phyloP scores from a whole-genome alignment of 1,140 invertebrate species.

The Maconellicoccus hirsutus region DNA sequence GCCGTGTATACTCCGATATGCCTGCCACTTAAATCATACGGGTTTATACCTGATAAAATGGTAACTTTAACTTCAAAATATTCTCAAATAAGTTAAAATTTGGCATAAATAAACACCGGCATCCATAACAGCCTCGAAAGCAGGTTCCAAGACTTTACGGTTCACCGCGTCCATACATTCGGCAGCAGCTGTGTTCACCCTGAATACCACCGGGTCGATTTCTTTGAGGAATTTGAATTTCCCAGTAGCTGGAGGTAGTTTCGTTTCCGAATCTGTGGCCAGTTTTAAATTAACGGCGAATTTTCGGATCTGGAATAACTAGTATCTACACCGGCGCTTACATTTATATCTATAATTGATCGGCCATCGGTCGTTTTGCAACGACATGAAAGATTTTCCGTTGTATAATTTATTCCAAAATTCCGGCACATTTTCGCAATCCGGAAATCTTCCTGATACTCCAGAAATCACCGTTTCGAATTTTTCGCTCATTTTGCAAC shows the following conservation, averaged over 20 bases:
- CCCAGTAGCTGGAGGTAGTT: constrained; percentile 25
- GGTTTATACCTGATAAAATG: constrained; percentile 47
- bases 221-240: constrained; percentile 26
- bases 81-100: too few species aligned
- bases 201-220: constrained; percentile 28
- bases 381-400: constrained; percentile 47
- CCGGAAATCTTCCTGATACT: constrained; percentile 49
- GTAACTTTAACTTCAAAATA: too few species aligned
- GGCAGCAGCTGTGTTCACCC: constrained; percentile 25
- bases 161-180: constrained; percentile 24
- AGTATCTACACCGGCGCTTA: too few species aligned
- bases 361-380: constrained; percentile 42
- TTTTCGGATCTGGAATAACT: too few species aligned
- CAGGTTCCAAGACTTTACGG: constrained; percentile 27
- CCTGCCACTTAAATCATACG: constrained; percentile 38
- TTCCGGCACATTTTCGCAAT: constrained; percentile 46
- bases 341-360: constrained; percentile 35
- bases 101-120: constrained; percentile 30
- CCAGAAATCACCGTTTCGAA: constrained; percentile 49
- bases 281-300: constrained; percentile 13
- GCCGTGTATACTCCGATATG: constrained; percentile 47
- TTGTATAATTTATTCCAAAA: constrained; percentile 45
- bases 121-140: constrained; percentile 28
- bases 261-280: constrained; percentile 28
- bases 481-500: constrained; percentile 2